phyloP scores from a whole-genome alignment of 2,113 vertebrate species.

The Rhabdornis inornatus region DNA sequence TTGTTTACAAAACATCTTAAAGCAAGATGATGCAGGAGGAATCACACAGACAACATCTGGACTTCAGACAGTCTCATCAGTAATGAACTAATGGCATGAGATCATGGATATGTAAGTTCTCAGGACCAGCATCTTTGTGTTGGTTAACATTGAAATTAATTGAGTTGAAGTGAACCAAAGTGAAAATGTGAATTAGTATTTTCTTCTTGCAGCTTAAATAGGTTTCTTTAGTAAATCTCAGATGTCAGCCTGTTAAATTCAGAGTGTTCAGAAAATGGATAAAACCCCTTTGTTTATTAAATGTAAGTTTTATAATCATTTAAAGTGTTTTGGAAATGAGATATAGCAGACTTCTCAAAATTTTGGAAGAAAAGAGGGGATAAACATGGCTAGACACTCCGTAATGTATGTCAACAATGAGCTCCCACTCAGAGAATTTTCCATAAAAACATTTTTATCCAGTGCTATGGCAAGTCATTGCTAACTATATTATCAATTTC shows the following conservation, averaged over 20 bases:
- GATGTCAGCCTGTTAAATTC: neutral
- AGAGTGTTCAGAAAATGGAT: neutral
- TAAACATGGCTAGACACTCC: neutral
- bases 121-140: neutral
- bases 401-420: neutral
- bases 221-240: neutral
- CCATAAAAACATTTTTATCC: neutral
- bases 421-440: neutral
- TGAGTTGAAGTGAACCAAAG: neutral
- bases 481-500: slow-evolving; percentile 4
- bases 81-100: neutral
- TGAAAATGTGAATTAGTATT: neutral
- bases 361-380: neutral
- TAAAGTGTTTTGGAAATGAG: neutral
- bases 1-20: neutral
- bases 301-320: neutral
- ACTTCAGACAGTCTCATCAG: neutral
- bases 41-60: neutral
- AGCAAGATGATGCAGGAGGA: neutral
- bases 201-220: neutral
- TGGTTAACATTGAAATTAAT: neutral
- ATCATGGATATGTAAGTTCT: neutral
- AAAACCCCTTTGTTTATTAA: neutral
- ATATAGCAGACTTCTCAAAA: neutral
- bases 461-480: neutral